Base-by-base conservation (phyloP, 1,140 invertebrate species). In the Propsilocerus akamusi region DNA sequence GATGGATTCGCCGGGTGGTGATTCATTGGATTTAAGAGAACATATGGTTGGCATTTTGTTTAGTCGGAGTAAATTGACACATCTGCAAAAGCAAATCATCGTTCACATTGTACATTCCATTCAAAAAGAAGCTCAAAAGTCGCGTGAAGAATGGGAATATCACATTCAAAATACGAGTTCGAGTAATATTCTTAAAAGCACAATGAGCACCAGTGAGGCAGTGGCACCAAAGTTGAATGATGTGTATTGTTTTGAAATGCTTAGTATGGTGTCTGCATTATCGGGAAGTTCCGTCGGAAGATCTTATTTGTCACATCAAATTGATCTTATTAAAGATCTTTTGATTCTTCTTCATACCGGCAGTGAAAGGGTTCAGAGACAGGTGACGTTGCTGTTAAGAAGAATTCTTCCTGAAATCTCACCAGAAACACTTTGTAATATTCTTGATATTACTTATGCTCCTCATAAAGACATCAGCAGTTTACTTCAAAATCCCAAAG, bases 11-110 rank as follows among this genome's bases (percentile, higher is more conserved):
- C 46, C 65, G 51, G 51, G 65, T 2, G 61, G 60, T 0, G 63
- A 65, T 41, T 65, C 63, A 0, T 49, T 65, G 51, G 90, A 97
- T 65, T 69, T 97, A 0, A 79, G 91, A 17, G 92, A 97, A 63
- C 92, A 97, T 59, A 93, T 97, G 77, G 93, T 97, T 17, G 92
- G 92, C 48, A 97, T 97, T 55, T 69, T 97, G 12, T 97, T 97
- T 66, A 92, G 88, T 55, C 75, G 90, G 41, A 92, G 86, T 59
- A 95, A 95, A 65, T 69, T 97, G 1, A 95, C 90, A 0, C 86
- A 94, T 60, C 70, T 97, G 23, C 94, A 97, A 63, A 92, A 90
- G 69, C 92, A 96, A 82, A 84, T 90, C 10, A 92, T 89, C 61
- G 76, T 82, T 0, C 92, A 97, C 62, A 96, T 97, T 51, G 90